These are phyloP conservation scores for Cotesia glomerata DNA, from an alignment of 1,140 invertebrate species.

Conservation along the genomic window DNA sequence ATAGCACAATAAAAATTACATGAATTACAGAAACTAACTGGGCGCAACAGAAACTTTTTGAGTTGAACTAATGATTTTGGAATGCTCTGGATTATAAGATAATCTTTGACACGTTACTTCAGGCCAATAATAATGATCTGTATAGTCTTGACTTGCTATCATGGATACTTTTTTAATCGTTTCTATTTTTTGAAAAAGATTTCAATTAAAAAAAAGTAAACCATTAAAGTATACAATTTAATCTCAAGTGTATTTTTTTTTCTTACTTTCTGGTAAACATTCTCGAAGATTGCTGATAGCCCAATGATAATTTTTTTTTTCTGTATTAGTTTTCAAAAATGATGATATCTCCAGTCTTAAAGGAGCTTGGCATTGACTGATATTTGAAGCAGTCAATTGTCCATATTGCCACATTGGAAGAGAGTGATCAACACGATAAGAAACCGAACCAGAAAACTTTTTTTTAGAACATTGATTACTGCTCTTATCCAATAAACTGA, in stretches of 20 bases:
- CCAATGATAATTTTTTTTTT: slow-evolving; percentile 6
- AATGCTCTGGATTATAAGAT: slow-evolving; percentile 24
- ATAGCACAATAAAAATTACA: no score
- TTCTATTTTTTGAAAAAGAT: slow-evolving; percentile 18
- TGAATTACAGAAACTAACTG: neutral
- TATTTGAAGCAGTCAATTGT: slow-evolving; percentile 7
- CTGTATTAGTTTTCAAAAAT: neutral
- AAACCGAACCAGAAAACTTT: neutral
- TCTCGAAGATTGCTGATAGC: slow-evolving; percentile 31
- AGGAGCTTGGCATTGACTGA: neutral
- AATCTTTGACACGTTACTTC: slow-evolving; percentile 37
- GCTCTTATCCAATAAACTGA: neutral
- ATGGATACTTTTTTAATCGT: slow-evolving; percentile 7
- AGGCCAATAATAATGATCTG: slow-evolving; percentile 4
- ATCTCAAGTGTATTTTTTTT: neutral
- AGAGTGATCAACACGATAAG: slow-evolving; percentile 1
- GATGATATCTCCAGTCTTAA: neutral
- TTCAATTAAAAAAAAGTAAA: neutral
- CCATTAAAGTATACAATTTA: neutral
- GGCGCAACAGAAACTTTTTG: neutral
- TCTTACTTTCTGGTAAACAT: slow-evolving; percentile 30
- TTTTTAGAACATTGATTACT: neutral
- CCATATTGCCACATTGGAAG: slow-evolving; percentile 38
- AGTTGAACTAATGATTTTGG: slow-evolving; percentile 7
- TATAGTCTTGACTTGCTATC: neutral